Evolutionary conservation across 1,140 invertebrate genomes (phyloP).

Genomic region (Neuroterus valhalla): DNA sequence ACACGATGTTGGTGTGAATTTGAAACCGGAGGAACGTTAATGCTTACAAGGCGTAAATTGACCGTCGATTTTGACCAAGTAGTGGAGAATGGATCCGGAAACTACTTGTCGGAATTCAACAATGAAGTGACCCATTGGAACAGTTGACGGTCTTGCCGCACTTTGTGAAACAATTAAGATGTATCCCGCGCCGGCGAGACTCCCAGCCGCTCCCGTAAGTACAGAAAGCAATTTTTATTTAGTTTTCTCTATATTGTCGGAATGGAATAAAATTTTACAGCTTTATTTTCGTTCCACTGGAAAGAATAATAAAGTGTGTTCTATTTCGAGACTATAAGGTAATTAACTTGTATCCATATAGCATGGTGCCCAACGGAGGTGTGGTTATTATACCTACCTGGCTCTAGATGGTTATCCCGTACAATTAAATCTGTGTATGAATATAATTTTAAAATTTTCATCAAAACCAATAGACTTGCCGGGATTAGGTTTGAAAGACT

Average conservation of each 20-base stretch:
- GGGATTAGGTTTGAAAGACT: no score
- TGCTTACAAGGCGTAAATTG: constrained; percentile 51
- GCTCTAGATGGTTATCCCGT: no score
- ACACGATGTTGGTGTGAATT: constrained; percentile 52
- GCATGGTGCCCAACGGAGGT: no score
- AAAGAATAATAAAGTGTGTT: no score
- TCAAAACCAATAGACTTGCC: no score
- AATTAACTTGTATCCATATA: no score
- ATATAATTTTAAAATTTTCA: no score
- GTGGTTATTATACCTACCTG: no score
- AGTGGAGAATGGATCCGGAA: constrained; percentile 49
- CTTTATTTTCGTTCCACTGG: no score
- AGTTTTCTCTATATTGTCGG: neutral
- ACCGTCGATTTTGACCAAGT: constrained; percentile 44
- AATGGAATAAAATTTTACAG: neutral
- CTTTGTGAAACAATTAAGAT: constrained; percentile 68
- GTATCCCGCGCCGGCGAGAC: constrained; percentile 79
- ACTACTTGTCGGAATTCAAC: constrained; percentile 45
- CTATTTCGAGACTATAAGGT: no score
- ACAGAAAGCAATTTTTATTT: neutral
- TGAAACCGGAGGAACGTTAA: constrained; percentile 53
- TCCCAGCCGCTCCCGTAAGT: constrained; percentile 78
- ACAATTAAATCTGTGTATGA: no score
- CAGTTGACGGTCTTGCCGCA: constrained; percentile 50
- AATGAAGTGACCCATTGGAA: constrained; percentile 62